Conservation (phyloP, 2,113 vertebrate genomes). For the Paraplagusia blochii region DNA sequence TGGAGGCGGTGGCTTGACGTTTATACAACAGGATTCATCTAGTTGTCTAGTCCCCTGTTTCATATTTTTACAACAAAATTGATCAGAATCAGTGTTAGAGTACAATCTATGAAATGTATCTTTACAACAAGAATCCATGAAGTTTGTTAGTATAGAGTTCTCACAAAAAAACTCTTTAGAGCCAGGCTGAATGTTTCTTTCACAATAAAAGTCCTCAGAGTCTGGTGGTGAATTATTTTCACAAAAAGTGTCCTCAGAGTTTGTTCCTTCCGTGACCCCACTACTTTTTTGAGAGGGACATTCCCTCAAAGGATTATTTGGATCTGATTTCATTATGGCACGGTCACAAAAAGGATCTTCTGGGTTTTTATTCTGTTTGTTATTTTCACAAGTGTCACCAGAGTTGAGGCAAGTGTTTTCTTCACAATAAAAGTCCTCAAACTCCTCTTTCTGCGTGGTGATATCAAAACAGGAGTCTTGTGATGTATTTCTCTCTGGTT, state of each 20-base stretch:
- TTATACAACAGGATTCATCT: too few species aligned
- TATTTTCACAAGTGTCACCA: constrained; percentile 6
- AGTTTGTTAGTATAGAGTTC: not conserved
- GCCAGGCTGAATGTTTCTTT: not conserved
- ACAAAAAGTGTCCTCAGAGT: not conserved
- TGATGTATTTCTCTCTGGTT: too few species aligned
- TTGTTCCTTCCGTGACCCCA: too few species aligned
- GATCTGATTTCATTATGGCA: too few species aligned
- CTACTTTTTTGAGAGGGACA: too few species aligned
- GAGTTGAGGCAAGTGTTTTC: not conserved
- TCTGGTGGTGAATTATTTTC: not conserved
- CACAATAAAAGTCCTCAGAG: not conserved
- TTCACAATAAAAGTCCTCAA: not conserved
- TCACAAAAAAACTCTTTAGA: not conserved
- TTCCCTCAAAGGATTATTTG: too few species aligned
- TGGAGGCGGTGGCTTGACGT: not conserved
- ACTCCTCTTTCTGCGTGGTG: not conserved
- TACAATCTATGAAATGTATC: too few species aligned
- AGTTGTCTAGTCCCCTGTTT: too few species aligned
- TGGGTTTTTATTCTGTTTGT: too few species aligned
- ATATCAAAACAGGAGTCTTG: not conserved
- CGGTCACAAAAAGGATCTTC: not conserved
- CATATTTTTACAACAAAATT: too few species aligned
- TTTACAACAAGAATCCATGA: constrained; percentile 4
- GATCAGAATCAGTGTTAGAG: too few species aligned